Evolutionary conservation across 2,888 invertebrate genomes (phyloP).

Genomic region (Dasysyrphus albostriatus): DNA sequence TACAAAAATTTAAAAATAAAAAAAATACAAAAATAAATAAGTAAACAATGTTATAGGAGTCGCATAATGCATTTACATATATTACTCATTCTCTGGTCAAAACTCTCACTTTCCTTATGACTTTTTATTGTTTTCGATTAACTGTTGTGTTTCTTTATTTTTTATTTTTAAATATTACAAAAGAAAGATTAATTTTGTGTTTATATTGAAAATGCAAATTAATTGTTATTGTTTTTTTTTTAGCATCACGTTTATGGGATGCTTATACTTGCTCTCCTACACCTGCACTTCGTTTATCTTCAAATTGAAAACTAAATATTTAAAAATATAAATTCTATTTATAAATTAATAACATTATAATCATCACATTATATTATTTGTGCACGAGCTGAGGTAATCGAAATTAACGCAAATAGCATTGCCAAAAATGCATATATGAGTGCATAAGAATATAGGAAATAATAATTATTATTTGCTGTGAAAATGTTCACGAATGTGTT

Average conservation of each 20-base stretch:
- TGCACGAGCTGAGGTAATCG: constrained; percentile 19
- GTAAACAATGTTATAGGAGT: too few species aligned
- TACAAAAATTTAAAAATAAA: too few species aligned
- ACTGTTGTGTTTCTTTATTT: not conserved
- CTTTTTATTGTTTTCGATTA: not conserved
- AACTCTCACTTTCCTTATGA: not conserved
- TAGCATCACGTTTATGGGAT: not conserved
- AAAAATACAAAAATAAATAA: too few species aligned
- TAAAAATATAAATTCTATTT: constrained; percentile 6
- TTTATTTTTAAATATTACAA: not conserved
- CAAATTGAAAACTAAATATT: constrained; percentile 6
- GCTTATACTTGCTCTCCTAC: not conserved
- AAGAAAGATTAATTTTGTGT: not conserved
- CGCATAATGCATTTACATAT: too few species aligned
- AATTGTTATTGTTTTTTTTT: not conserved
- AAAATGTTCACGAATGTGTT: constrained; percentile 14
- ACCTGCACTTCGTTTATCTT: not conserved
- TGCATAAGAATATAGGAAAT: constrained; percentile 7
- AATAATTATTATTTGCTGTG: constrained; percentile 9
- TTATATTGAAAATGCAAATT: not conserved
- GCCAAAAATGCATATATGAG: constrained; percentile 12
- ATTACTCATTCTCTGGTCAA: too few species aligned
- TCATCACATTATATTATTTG: not conserved
- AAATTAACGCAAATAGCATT: constrained; percentile 13
- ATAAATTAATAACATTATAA: not conserved